Evolutionary conservation across 2,797 vertebrate genomes (phyloP).

Genomic region (Ctenosaura bakeri): DNA sequence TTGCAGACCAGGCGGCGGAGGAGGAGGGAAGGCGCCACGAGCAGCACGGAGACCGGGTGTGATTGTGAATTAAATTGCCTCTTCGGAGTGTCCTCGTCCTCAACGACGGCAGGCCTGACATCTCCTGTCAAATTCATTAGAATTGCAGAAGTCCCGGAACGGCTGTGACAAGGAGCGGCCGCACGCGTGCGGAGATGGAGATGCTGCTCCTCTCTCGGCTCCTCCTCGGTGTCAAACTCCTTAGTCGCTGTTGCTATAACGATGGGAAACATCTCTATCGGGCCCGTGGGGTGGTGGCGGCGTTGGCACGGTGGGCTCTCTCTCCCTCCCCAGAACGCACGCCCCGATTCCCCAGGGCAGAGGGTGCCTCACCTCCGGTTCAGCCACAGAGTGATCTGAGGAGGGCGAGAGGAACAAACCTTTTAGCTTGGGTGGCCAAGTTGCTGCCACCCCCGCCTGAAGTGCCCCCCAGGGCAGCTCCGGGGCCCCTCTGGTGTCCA

Average conservation of each 20-base stretch:
- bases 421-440: too few relatives aligned
- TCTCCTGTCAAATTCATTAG: constrained; percentile 20
- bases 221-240: neutral
- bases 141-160: neutral
- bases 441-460: too few relatives aligned
- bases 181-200: too few relatives aligned
- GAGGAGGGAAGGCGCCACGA: neutral
- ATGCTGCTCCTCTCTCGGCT: neutral
- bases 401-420: too few relatives aligned
- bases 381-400: too few relatives aligned
- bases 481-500: too few relatives aligned
- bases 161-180: neutral
- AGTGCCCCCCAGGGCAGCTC: too few relatives aligned
- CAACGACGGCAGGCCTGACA: too few relatives aligned
- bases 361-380: too few relatives aligned
- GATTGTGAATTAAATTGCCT: accelerated
- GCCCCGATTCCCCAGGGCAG: too few relatives aligned
- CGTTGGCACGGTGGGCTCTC: accelerated
- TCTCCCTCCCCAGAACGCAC: too few relatives aligned
- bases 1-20: neutral
- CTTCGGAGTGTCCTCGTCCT: neutral
- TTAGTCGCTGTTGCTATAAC: constrained; percentile 12
- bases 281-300: neutral
- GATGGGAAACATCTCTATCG: neutral
- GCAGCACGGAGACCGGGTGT: neutral